Conservation (phyloP, 2,113 vertebrate genomes). For the Gasterosteus aculeatus region DNA sequence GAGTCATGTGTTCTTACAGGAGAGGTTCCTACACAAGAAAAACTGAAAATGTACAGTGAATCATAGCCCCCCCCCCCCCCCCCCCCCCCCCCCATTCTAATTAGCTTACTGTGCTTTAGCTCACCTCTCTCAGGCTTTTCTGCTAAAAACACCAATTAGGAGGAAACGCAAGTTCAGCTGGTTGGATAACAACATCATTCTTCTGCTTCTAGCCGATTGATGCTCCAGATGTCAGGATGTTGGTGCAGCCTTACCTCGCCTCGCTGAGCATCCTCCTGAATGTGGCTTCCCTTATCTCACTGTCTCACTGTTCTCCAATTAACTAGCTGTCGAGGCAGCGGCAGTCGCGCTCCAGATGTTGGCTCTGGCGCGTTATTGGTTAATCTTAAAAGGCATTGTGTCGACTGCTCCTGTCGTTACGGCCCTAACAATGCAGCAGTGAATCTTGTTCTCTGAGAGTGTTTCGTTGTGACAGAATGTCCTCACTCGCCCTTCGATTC, state of each 20-base stretch:
- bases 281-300: constrained; percentile 9
- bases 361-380: constrained; percentile 22
- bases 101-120: constrained; percentile 30
- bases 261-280: constrained; percentile 14
- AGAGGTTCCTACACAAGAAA: no score
- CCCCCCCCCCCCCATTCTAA: constrained; percentile 29
- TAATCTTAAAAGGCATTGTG: constrained; percentile 32
- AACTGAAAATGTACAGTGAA: constrained; percentile 20
- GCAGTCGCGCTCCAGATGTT: neutral
- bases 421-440: constrained; percentile 3
- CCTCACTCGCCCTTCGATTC: constrained; percentile 26
- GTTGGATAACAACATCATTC: constrained; percentile 11
- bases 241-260: constrained; percentile 6
- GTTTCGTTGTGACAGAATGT: constrained; percentile 9
- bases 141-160: constrained; percentile 36
- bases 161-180: constrained; percentile 50
- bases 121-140: constrained; percentile 34
- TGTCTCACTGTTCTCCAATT: constrained; percentile 50
- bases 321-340: constrained; percentile 25
- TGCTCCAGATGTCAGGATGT: constrained; percentile 33
- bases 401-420: constrained; percentile 22
- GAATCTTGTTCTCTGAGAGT: constrained; percentile 9
- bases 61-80: constrained; percentile 24
- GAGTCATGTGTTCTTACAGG: neutral
- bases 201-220: neutral